phyloP scores from a whole-genome alignment of 2,888 invertebrate species.

The Schizaphis graminum region DNA sequence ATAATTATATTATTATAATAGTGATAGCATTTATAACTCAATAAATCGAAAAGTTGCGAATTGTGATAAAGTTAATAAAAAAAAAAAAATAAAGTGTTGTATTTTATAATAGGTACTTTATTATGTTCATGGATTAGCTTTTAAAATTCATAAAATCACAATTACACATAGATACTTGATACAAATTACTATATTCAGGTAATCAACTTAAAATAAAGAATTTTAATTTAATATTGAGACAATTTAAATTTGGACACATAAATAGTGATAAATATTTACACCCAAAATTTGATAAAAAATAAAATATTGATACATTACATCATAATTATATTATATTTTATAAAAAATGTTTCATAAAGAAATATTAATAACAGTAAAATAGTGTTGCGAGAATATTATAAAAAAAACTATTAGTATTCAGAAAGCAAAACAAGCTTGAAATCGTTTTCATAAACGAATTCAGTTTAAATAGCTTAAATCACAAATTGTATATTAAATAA shows the following conservation, averaged over 20 bases:
- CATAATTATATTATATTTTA: neutral
- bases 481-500: neutral
- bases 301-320: neutral
- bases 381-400: neutral
- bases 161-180: neutral
- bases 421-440: neutral
- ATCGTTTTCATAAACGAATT: constrained; percentile 38
- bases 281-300: neutral
- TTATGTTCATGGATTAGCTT: neutral
- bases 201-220: neutral
- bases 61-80: neutral
- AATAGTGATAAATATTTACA: neutral
- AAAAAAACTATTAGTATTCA: constrained; percentile 8
- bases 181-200: neutral
- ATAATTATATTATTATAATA: neutral
- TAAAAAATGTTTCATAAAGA: neutral
- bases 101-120: no score
- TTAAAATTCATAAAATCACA: neutral
- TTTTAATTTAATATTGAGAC: neutral
- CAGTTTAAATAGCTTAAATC: constrained; percentile 38
- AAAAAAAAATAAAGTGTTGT: neutral
- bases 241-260: neutral
- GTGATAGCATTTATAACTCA: neutral
- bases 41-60: neutral
- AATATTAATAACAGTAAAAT: neutral